Percentiles rank a stretch among this genome's conserved stretches.
These are phyloP conservation scores for Drosophila testacea DNA, from an alignment of 2,888 invertebrate species.

Conservation along the genomic window DNA sequence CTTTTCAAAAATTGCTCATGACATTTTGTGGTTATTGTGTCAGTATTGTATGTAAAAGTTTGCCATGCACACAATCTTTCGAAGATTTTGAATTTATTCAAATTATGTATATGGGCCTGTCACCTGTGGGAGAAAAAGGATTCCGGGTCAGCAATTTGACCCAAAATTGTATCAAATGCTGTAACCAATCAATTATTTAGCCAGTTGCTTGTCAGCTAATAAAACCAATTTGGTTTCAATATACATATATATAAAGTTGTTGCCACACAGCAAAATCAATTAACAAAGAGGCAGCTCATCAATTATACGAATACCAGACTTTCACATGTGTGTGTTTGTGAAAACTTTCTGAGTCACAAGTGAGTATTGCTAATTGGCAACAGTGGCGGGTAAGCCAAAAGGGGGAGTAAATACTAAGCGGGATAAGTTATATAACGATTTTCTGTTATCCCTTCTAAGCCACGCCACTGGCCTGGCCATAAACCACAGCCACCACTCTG, in stretches of 20 bases:
- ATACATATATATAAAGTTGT: constrained; percentile 40
- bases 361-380: constrained; percentile 21
- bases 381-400: constrained; percentile 19
- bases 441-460: not conserved
- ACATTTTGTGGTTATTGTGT: constrained; percentile 39
- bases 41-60: not conserved
- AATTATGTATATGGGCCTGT: not conserved
- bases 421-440: too few species aligned
- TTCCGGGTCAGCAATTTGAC: constrained; percentile 33
- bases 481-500: not conserved
- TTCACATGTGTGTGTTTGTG: constrained; percentile 17
- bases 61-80: not conserved
- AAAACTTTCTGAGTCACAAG: constrained; percentile 53
- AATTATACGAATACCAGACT: constrained; percentile 52
- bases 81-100: constrained; percentile 25
- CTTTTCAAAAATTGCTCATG: constrained; percentile 27
- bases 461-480: constrained; percentile 3
- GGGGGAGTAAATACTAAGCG: too few species aligned
- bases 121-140: constrained; percentile 28
- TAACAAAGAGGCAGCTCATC: constrained; percentile 68
- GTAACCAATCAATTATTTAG: constrained; percentile 60
- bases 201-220: constrained; percentile 56
- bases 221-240: constrained; percentile 58
- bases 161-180: constrained; percentile 31
- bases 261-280: constrained; percentile 64